Conservation (phyloP, 2,113 vertebrate species). For the Saccopteryx bilineata region DNA sequence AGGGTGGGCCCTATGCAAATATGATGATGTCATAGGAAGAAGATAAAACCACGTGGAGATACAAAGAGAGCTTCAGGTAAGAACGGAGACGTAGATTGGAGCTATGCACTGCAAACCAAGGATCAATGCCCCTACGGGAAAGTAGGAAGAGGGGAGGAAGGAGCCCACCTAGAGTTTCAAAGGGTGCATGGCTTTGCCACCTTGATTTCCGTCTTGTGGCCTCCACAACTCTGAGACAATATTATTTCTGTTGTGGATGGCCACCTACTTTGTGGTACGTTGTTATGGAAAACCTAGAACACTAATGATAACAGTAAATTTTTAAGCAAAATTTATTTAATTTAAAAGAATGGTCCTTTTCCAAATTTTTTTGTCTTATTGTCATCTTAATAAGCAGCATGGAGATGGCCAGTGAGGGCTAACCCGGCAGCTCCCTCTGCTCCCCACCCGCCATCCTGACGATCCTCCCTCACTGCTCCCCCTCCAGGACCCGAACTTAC, state of each 20-base stretch:
- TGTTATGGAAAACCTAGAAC: background rate
- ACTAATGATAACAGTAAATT: background rate
- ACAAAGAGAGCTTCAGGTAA: background rate
- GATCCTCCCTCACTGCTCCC: too few relatives aligned
- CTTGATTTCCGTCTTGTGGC: background rate
- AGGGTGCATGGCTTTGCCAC: fast-evolving
- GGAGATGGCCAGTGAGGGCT: background rate
- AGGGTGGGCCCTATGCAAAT: background rate
- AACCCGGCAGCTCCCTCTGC: background rate
- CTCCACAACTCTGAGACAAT: background rate
- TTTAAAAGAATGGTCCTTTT: background rate
- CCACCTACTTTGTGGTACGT: too few relatives aligned
- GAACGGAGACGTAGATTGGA: fast-evolving
- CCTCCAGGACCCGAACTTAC: background rate
- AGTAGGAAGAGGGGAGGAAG: background rate
- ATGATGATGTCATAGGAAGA: background rate
- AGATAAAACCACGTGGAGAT: background rate
- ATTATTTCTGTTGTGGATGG: background rate
- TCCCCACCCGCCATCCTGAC: background rate
- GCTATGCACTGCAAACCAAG: too few relatives aligned
- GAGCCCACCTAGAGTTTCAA: too few relatives aligned
- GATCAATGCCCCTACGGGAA: fast-evolving
- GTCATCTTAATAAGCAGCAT: background rate
- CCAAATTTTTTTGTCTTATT: background rate
- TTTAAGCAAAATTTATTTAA: background rate